A percentile compares a stretch with the other conserved stretches of the same genome.
These are phyloP conservation scores for Eupsittula cactorum DNA, from an alignment of 2,113 vertebrate species.

Conservation along the genomic window DNA sequence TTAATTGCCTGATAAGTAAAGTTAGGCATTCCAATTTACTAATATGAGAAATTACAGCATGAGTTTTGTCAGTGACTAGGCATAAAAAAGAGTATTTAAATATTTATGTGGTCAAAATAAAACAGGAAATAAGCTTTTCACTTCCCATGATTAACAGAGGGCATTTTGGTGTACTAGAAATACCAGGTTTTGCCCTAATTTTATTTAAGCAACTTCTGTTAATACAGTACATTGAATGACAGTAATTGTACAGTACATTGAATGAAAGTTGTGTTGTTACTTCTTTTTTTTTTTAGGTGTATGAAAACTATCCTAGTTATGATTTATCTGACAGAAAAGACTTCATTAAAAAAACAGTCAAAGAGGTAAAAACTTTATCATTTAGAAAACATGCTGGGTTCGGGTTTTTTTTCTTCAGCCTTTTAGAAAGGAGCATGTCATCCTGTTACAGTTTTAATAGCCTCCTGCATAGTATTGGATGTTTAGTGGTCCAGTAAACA, in stretches of 20 bases:
- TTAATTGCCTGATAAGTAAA: neutral
- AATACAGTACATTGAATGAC: neutral
- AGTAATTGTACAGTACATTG: neutral
- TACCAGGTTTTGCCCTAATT: neutral
- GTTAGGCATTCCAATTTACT: neutral
- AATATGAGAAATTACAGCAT: neutral
- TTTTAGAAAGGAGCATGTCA: neutral
- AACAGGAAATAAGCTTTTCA: neutral
- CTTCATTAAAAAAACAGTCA: constrained; percentile 93
- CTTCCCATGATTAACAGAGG: neutral
- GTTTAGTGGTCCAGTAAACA: neutral
- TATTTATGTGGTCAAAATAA: neutral
- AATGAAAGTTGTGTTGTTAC: neutral
- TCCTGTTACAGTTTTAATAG: neutral
- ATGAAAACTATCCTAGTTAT: constrained; percentile 88
- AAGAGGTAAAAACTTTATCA: constrained; percentile 81
- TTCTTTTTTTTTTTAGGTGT: constrained; percentile 79
- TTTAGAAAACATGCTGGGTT: neutral
- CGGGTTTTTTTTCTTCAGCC: neutral
- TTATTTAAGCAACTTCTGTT: neutral
- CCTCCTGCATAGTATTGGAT: neutral
- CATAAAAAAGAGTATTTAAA: neutral
- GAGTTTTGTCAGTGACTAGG: neutral
- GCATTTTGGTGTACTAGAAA: neutral
- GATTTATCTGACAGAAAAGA: constrained; percentile 90